Conservation (phyloP, 2,888 invertebrate genomes). For the Dynastes maya region DNA sequence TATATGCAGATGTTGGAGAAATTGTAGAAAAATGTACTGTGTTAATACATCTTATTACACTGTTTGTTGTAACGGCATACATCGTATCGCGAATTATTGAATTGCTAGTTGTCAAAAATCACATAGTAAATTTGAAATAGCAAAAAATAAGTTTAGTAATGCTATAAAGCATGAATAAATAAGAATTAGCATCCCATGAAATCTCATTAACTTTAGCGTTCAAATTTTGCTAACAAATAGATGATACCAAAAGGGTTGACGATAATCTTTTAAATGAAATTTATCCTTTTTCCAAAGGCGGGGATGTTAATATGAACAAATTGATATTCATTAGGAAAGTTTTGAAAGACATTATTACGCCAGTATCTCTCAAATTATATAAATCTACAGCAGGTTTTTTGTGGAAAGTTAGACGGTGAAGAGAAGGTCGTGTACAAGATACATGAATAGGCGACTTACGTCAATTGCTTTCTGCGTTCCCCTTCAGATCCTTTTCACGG, state of each 20-base stretch:
- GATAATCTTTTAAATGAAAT: not conserved
- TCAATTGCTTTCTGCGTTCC: conserved; percentile 7
- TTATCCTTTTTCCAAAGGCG: not conserved
- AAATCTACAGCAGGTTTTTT: conserved; percentile 4
- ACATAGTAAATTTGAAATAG: too few species aligned
- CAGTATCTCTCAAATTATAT: not conserved
- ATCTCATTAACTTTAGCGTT: too few species aligned
- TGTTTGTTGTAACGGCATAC: too few species aligned
- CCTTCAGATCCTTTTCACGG: conserved; percentile 3
- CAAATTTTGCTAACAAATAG: too few species aligned
- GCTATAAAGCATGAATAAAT: too few species aligned
- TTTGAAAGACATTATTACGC: conserved; percentile 10
- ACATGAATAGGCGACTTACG: conserved; percentile 28
- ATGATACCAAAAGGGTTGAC: not conserved
- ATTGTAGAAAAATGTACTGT: too few species aligned
- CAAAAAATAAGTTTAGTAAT: too few species aligned
- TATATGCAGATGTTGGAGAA: too few species aligned
- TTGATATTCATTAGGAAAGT: conserved; percentile 21
- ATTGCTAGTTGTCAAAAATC: too few species aligned
- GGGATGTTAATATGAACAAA: conserved; percentile 13
- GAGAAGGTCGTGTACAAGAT: not conserved
- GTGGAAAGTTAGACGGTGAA: conserved; percentile 5
- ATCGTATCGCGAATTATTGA: too few species aligned
- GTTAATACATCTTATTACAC: too few species aligned
- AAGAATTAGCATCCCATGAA: too few species aligned